Base-by-base conservation (phyloP, 2,113 vertebrate species). In the Clarias batrachus region DNA sequence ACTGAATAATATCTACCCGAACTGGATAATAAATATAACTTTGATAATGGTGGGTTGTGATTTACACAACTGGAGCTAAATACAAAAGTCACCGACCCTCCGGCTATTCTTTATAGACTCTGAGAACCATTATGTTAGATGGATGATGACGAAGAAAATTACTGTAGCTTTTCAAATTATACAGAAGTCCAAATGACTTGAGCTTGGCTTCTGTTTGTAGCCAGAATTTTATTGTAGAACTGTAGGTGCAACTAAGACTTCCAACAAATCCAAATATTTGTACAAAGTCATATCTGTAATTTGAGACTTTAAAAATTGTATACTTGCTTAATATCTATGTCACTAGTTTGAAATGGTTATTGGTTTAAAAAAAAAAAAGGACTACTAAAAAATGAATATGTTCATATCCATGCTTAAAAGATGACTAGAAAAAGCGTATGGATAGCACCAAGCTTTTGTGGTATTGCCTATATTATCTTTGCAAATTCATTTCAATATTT, bases 231-330 rank as follows among this genome's bases (percentile, higher is more conserved):
- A 91, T 84, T 94, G 93, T 54, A n/a, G 52, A 77, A 77, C 85
- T 85, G 86, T 95, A 91, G 89, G 82, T 88, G 87, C 89, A 78
- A 87, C 90, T 90, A 88, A 88, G 89, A 84, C 92, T 93, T 92
- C 93, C 92, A 91, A 83, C 91, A 91, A 78, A 63, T 54, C 87
- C 65, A 66, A 84, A 74, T 79, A 74, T 78, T 25, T 89, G 93
- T 93, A 91, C 93, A 87, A 90, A 73, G 88, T 91, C 93, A 95
- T 94, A 94, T 94, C 86, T 66, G 88, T 91, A 93, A 94, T 92
- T 92, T 91, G 37, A 87, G 60, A 81, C 57, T 2, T 37, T 16
- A 54, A 27, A 14, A 30, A 85, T 33, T 57, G 62, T 85, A 41
- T 10, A 52, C 12, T 68, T 54, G 62, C 25, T 0, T 66, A 19